Conservation (phyloP, 2,888 invertebrate species). For the Caenorhabditis zanzibari region DNA sequence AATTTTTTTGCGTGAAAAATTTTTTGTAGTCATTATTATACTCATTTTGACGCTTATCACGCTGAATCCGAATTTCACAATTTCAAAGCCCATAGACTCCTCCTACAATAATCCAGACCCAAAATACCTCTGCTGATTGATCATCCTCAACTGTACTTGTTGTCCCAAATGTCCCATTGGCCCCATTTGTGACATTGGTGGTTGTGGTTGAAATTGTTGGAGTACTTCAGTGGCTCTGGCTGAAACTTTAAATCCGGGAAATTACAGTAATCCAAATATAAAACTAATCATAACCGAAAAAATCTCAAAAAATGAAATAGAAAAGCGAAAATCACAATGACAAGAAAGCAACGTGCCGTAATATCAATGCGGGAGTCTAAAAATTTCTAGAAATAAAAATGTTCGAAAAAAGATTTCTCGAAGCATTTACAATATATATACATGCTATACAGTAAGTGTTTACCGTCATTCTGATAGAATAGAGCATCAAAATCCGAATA, state of each 20-base stretch:
- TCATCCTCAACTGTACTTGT: slow-evolving; percentile 74
- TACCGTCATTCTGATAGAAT: slow-evolving; percentile 72
- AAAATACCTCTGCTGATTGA: slow-evolving; percentile 75
- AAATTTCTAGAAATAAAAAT: background rate
- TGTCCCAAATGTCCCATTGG: slow-evolving; percentile 57
- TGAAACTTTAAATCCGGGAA: slow-evolving; percentile 57
- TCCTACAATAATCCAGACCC: background rate
- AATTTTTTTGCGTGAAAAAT: too few species aligned
- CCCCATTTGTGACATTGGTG: slow-evolving; percentile 18
- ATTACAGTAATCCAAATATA: background rate
- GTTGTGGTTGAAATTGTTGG: slow-evolving; percentile 42
- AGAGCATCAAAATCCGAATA: slow-evolving; percentile 75
- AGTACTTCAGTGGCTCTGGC: slow-evolving; percentile 62
- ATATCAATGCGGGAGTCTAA: background rate
- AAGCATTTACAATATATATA: background rate
- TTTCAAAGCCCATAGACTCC: background rate
- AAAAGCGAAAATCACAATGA: slow-evolving; percentile 2
- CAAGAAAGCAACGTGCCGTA: slow-evolving; percentile 2
- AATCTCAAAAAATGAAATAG: slow-evolving; percentile 3
- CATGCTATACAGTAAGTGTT: slow-evolving; percentile 24
- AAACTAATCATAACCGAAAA: slow-evolving; percentile 3
- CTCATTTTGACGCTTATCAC: background rate
- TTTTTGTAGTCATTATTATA: too few species aligned
- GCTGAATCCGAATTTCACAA: too few species aligned
- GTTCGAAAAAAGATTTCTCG: background rate